phyloP scores from a whole-genome alignment of 2,888 invertebrate species.

The Parnassius orleans region DNA sequence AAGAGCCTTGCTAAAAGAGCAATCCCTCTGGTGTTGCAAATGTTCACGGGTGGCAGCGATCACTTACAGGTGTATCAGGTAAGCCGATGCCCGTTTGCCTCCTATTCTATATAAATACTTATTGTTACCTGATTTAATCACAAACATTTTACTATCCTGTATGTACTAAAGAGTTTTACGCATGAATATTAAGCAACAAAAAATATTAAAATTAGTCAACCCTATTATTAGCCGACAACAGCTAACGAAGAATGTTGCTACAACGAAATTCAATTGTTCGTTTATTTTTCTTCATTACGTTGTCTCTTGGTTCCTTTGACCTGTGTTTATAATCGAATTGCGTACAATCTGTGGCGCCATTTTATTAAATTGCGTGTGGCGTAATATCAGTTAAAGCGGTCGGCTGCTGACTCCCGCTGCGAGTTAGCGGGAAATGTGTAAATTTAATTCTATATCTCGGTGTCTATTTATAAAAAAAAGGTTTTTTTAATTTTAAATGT shows the following conservation, averaged over 20 bases:
- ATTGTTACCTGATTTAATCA: too few relatives aligned
- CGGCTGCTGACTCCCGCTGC: slow-evolving; percentile 3
- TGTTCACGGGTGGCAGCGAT: too few relatives aligned
- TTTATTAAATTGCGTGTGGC: slow-evolving; percentile 32
- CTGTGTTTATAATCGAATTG: slow-evolving; percentile 30
- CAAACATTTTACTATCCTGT: too few relatives aligned
- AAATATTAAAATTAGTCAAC: too few relatives aligned
- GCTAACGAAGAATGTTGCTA: slow-evolving; percentile 11
- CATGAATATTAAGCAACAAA: too few relatives aligned
- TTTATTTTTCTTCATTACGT: slow-evolving; percentile 25
- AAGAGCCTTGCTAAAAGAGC: too few relatives aligned
- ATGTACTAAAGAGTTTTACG: too few relatives aligned
- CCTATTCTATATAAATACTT: too few relatives aligned
- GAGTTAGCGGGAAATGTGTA: slow-evolving; percentile 24
- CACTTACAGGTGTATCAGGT: too few relatives aligned
- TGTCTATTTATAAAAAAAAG: slow-evolving; percentile 7
- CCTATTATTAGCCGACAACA: background rate
- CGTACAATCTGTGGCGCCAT: slow-evolving; percentile 30
- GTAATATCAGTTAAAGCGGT: slow-evolving; percentile 21
- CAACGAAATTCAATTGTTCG: slow-evolving; percentile 19
- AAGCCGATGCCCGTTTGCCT: too few relatives aligned
- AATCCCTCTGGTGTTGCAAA: too few relatives aligned
- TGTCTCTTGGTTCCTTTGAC: slow-evolving; percentile 21
- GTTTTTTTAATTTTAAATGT: background rate
- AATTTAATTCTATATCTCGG: slow-evolving; percentile 28